Conservation (phyloP, 2,797 vertebrate genomes). For the Catostomus latipinnis region DNA sequence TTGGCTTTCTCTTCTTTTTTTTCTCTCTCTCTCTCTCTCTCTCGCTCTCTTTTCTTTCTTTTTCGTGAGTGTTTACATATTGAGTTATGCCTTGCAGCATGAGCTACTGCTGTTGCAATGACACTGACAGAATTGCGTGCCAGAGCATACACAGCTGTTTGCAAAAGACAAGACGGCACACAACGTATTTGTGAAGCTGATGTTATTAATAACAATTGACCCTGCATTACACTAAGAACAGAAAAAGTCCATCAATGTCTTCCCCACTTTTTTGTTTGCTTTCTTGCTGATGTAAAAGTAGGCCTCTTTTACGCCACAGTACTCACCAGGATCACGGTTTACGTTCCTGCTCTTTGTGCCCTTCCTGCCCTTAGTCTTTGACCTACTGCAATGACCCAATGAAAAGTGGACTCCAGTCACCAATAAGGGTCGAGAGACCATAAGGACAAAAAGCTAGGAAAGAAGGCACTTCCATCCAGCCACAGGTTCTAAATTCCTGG, state of each 20-base stretch:
- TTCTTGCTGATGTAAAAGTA: not conserved
- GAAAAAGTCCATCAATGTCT: not conserved
- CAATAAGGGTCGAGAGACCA: constrained; percentile 24
- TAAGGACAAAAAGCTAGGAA: constrained; percentile 33
- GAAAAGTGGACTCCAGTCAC: constrained; percentile 45
- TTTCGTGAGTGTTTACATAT: constrained; percentile 38
- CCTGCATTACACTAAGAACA: constrained; percentile 11
- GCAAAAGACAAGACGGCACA: constrained; percentile 41
- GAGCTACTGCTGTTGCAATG: constrained; percentile 40
- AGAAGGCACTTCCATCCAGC: constrained; percentile 42
- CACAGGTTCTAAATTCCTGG: constrained; percentile 43
- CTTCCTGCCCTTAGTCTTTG: not conserved
- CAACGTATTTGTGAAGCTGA: constrained; percentile 28
- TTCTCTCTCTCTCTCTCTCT: not conserved
- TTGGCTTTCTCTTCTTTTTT: constrained; percentile 25
- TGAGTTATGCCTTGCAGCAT: constrained; percentile 34
- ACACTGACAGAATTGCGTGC: constrained; percentile 49
- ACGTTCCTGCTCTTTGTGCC: not conserved
- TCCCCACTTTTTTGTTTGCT: not conserved
- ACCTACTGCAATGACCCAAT: constrained; percentile 38
- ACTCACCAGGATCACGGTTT: not conserved
- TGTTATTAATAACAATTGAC: constrained; percentile 39
- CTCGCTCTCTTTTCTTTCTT: constrained; percentile 27
- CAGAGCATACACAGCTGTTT: constrained; percentile 50
- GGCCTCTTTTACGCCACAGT: not conserved